Percentiles rank a stretch among this genome's conserved stretches.
These are phyloP conservation scores for Crambe crambe DNA, from an alignment of 37 sponge, comb jelly and placozoan genomes.

Conservation along the genomic window DNA sequence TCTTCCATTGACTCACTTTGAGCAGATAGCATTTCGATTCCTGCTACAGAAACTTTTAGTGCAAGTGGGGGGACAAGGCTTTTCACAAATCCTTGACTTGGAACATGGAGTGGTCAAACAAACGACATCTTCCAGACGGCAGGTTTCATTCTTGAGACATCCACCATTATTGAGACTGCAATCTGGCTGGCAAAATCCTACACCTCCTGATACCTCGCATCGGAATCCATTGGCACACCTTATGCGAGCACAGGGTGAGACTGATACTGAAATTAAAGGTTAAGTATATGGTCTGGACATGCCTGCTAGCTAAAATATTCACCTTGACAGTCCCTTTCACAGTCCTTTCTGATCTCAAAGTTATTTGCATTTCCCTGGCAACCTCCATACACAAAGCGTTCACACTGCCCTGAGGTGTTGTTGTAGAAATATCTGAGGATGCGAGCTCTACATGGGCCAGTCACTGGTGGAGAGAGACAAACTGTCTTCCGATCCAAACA, in stretches of 20 bases:
- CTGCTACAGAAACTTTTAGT: constrained; percentile 17
- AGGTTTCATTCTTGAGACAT: neutral
- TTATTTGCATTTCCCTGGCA: constrained; percentile 52
- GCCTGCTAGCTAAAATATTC: too few relatives aligned
- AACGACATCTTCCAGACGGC: neutral
- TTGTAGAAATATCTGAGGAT: constrained; percentile 35
- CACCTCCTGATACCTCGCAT: constrained; percentile 9
- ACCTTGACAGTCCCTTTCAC: constrained; percentile 18
- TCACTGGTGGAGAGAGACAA: constrained; percentile 25
- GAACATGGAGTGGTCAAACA: constrained; percentile 27
- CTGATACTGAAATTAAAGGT: neutral
- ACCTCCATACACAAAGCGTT: constrained; percentile 41
- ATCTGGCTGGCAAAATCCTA: constrained; percentile 13
- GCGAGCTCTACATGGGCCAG: constrained; percentile 41
- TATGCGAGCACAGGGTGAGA: constrained; percentile 3
- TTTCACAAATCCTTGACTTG: neutral
- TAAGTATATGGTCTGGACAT: too few relatives aligned
- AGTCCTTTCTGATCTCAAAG: constrained; percentile 23
- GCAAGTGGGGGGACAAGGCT: constrained; percentile 28
- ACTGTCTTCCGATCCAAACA: neutral
- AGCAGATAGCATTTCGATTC: constrained; percentile 12
- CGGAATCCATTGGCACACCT: neutral
- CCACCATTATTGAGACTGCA: constrained; percentile 24
- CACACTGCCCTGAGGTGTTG: constrained; percentile 16
- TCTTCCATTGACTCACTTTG: constrained; percentile 24